Base-by-base conservation (phyloP, 2,113 vertebrate species). In the Lamprologus speciosus region DNA sequence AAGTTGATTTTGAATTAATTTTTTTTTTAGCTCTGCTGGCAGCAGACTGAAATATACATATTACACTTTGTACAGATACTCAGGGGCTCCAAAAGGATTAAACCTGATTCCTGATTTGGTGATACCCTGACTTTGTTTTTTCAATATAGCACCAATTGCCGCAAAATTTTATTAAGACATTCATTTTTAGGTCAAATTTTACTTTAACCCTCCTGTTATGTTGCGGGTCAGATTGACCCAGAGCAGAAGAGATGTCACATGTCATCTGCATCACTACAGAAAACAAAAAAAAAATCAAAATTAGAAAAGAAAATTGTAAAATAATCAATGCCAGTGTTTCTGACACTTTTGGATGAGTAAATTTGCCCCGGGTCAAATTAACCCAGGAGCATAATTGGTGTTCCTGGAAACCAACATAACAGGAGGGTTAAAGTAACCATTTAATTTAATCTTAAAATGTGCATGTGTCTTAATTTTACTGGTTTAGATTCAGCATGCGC, bases 51-150 rank as follows among this genome's bases (percentile, higher is more conserved):
- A 68, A 68, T 68, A 40, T 68, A 4, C 33, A 37, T 14, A 21
- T 21, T 68, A 21, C 40, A 40, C 33, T 21, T 68, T 68, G 33
- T 21, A 40, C 19, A 68, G 9, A n/a, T 54, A 37, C 60, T 37
- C 60, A 37, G 17, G 8, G 37, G 21, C 21, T 42, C 37, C 14
- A 23, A 50, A 58, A 33, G 23, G 21, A 58, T 80, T 31, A 23
- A 60, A n/a, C 54, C n/a, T 13, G 73, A 60, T 85, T 21, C 47
- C 42, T 85, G 60, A 65, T 65, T 68, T 57, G 14, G 45, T 85
- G 37, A 33, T 28, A 9, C 14, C 10, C 16, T n/a, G 33, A 42
- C n/a, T 73, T 55, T n/a, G 1, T 82, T 19, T 47, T 47, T 68
- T 65, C 33, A 65, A 65, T 45, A 45, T 60, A 57, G 19, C n/a